A percentile compares a stretch with the other conserved stretches of the same genome.
Evolutionary conservation across 2,113 vertebrate genomes (phyloP).

Genomic region (Notarius lentiginosus): DNA sequence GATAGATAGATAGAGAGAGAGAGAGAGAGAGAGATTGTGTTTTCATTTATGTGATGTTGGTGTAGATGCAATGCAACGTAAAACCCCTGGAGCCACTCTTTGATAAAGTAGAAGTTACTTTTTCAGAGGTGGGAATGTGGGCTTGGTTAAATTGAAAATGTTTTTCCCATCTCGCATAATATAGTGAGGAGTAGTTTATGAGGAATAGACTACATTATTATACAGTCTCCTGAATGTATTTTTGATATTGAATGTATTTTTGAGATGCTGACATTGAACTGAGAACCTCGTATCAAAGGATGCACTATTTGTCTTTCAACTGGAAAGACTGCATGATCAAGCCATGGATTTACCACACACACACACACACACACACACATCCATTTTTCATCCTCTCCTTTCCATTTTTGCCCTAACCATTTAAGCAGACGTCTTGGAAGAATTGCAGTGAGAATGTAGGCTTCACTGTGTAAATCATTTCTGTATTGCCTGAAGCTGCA

Average conservation of each 20-base stretch:
- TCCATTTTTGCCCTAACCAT: conserved; percentile 21
- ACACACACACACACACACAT: conserved; percentile 20
- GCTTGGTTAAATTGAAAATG: background rate
- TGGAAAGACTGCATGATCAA: background rate
- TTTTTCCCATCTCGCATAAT: background rate
- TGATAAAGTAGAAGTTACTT: background rate
- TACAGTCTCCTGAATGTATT: background rate
- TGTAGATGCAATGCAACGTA: background rate
- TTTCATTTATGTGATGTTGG: background rate
- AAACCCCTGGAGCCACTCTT: background rate
- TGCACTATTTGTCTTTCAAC: background rate
- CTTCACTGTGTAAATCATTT: background rate
- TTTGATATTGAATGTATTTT: background rate
- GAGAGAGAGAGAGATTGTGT: background rate
- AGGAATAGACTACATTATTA: background rate
- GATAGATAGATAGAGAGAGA: too few relatives aligned
- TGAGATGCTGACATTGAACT: background rate
- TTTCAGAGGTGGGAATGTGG: background rate
- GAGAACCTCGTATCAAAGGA: background rate
- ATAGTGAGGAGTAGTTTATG: background rate
- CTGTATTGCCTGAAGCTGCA: background rate
- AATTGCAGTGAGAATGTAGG: background rate
- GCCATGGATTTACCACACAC: background rate
- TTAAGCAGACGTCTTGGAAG: conserved; percentile 6
- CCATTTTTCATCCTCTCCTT: background rate